Conservation (phyloP, 2,113 vertebrate species). For the Oreochromis aureus region DNA sequence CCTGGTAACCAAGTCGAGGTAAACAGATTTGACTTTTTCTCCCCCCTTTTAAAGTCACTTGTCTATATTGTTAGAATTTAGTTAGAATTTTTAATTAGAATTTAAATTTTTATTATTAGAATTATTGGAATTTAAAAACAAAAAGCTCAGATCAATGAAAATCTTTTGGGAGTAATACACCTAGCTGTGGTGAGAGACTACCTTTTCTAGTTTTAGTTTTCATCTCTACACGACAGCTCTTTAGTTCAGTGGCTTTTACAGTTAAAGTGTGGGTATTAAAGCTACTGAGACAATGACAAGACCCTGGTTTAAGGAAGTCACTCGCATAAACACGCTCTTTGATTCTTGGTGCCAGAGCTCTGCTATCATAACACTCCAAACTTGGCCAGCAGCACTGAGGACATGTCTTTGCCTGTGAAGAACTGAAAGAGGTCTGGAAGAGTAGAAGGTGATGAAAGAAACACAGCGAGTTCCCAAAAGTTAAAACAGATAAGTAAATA, state of each 20-base stretch:
- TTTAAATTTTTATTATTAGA: neutral
- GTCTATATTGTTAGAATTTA: neutral
- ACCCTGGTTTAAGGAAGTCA: neutral
- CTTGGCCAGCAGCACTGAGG: constrained; percentile 1
- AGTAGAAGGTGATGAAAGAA: neutral
- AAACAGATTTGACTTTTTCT: neutral
- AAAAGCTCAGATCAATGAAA: neutral
- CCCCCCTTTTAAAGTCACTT: neutral
- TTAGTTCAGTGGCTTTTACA: neutral
- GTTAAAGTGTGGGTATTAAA: neutral
- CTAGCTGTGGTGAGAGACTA: neutral
- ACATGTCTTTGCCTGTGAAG: neutral
- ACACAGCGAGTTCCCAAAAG: neutral
- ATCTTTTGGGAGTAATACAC: neutral
- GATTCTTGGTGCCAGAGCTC: neutral
- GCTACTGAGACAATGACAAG: neutral
- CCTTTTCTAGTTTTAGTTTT: neutral
- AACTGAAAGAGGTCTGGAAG: neutral
- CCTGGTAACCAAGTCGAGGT: neutral
- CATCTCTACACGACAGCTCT: neutral
- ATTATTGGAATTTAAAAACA: neutral
- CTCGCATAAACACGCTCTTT: neutral
- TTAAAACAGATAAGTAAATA: neutral
- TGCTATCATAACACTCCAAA: constrained; percentile 19
- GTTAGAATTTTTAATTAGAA: neutral